Conservation (phyloP, 2,797 vertebrate genomes). For the Galaxias olidus region DNA sequence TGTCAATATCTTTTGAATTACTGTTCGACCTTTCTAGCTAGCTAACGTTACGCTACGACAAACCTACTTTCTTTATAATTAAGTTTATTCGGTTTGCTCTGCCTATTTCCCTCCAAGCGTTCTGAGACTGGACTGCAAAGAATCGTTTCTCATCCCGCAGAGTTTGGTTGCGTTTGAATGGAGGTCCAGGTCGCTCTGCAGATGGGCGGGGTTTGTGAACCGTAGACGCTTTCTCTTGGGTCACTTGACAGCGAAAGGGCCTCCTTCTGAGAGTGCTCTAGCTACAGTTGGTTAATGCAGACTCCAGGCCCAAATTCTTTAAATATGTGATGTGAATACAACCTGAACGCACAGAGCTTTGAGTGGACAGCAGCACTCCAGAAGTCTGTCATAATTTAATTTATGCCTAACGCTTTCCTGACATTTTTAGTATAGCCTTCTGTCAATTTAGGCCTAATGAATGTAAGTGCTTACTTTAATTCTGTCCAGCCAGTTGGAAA, state of each 20-base stretch:
- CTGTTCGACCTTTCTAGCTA: slow-evolving; percentile 10
- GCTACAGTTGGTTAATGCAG: too few relatives aligned
- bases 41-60: neutral
- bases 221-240: neutral
- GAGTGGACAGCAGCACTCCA: too few relatives aligned
- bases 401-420: too few relatives aligned
- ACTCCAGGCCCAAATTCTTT: too few relatives aligned
- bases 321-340: too few relatives aligned
- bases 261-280: neutral
- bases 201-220: slow-evolving; percentile 73
- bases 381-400: too few relatives aligned
- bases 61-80: slow-evolving; percentile 3
- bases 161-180: slow-evolving; percentile 76
- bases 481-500: too few relatives aligned
- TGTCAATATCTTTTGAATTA: slow-evolving; percentile 43
- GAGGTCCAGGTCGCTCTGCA: slow-evolving; percentile 75
- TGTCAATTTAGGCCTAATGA: too few relatives aligned
- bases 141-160: slow-evolving; percentile 69
- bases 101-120: slow-evolving; percentile 31
- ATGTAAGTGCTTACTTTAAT: too few relatives aligned
- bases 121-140: slow-evolving; percentile 49
- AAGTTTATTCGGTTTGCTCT: slow-evolving; percentile 21
- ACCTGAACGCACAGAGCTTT: too few relatives aligned
- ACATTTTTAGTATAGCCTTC: too few relatives aligned
- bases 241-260: neutral